Evolutionary conservation across 2,113 vertebrate species (phyloP).

Genomic region (Natator depressus): DNA sequence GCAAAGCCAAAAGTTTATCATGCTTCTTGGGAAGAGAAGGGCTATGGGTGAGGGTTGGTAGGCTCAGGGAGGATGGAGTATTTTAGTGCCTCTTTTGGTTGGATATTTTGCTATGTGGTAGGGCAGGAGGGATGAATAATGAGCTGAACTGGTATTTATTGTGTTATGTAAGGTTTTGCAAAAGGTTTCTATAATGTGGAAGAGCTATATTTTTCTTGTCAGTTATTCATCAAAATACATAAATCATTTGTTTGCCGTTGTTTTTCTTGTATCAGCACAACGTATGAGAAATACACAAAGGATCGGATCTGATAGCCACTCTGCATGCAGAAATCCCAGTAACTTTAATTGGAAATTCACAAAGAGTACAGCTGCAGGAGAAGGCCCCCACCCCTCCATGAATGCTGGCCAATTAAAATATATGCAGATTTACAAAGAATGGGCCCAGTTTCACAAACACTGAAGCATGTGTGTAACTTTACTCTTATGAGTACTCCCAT

Average conservation of each 20-base stretch:
- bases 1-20: background rate
- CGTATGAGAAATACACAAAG: background rate
- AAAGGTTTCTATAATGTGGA: background rate
- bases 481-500: background rate
- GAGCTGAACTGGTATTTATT: background rate
- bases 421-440: background rate
- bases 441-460: background rate
- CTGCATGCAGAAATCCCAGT: fast-evolving
- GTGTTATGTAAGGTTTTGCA: background rate
- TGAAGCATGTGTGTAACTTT: background rate
- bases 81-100: background rate
- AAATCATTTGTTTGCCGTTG: background rate
- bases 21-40: background rate
- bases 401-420: background rate
- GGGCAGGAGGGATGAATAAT: background rate
- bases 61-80: background rate
- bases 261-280: background rate
- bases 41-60: background rate
- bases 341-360: background rate
- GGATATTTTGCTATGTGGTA: background rate
- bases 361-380: background rate
- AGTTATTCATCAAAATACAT: background rate
- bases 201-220: background rate
- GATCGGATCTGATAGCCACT: background rate
- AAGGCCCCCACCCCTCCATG: background rate